Evolutionary conservation across 92 coral and sea anemone species (phyloP).

Genomic region (Scolanthus callimorphus): DNA sequence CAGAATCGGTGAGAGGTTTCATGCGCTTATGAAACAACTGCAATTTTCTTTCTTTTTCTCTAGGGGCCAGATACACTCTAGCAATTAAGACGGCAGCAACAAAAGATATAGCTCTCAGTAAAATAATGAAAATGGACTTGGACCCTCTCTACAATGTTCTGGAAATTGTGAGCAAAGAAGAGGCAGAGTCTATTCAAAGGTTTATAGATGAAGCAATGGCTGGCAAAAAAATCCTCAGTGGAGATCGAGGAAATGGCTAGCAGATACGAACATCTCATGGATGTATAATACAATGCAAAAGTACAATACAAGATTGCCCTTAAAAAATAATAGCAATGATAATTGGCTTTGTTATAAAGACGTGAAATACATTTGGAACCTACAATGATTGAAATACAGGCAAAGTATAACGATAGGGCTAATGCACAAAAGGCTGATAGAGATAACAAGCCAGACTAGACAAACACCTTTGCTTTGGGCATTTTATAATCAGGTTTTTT

Average conservation of each 20-base stretch:
- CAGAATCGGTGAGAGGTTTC: too few species aligned
- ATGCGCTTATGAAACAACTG: background rate
- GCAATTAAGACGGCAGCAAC: slow-evolving; percentile 78
- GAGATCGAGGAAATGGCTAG: slow-evolving; percentile 25
- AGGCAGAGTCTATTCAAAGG: slow-evolving; percentile 32
- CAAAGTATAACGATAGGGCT: too few species aligned
- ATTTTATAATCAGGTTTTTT: too few species aligned
- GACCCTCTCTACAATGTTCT: slow-evolving; percentile 34
- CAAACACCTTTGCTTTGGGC: too few species aligned
- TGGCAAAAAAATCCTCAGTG: slow-evolving; percentile 27
- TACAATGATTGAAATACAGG: too few species aligned
- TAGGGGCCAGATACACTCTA: slow-evolving; percentile 75
- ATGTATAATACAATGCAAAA: too few species aligned
- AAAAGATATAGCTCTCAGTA: slow-evolving; percentile 47
- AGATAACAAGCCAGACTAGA: too few species aligned
- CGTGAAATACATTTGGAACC: too few species aligned
- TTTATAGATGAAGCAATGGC: slow-evolving; percentile 29
- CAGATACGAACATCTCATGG: slow-evolving; percentile 30
- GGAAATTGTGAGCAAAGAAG: slow-evolving; percentile 19
- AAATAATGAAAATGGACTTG: slow-evolving; percentile 20
- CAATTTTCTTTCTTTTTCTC: background rate
- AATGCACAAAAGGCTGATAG: too few species aligned
- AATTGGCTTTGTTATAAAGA: too few species aligned
- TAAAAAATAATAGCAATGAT: too few species aligned
- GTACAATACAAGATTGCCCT: too few species aligned